Evolutionary conservation across 1,140 invertebrate genomes (phyloP), one percentile per base, ranked within the genome.

Genomic region (Macrostomum lignano): DNA sequence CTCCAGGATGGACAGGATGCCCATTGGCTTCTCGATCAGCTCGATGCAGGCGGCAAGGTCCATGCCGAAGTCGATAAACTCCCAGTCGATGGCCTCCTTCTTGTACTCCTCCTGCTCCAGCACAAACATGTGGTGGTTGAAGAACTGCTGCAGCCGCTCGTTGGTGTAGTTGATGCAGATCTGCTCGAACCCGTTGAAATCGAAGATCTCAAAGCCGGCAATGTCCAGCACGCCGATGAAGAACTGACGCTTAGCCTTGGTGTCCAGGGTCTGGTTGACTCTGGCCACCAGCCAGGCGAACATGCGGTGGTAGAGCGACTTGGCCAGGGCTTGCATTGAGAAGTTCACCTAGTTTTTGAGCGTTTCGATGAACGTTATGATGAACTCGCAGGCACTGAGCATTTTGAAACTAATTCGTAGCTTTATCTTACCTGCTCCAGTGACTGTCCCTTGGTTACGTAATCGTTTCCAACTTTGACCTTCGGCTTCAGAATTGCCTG

Each of bases 71-170:
- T 94, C 84, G 65, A 94, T 93, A 68, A 93, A 93, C 49, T 73
- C 72, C 86, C 84, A 94, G 55, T 84, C 73, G 64, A 93, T 93
- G 55, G 79, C 81, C 65, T 94, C 86, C 48, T 73, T 70, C 55
- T 82, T 74, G 66, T 94, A 94, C 55, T 93, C 86, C 67, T 94
- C 88, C 72, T 94, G 88, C 65, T 96, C 86, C 56, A 94, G 69
- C 46, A 94, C 81, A 65, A 96, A 94, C 86, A 96, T 96, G 67
- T 96, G 88, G 62, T 94, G 86, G 67, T 94, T 94, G 78, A 94
- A 94, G 71, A 94, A 96, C 63, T 94, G 86, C 66, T 96, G 86
- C 46, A 96, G 68, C 63, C 88, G 84, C 68, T 96, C 86, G 63
- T 96, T 96, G 61, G 86, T 93, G 68, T 91, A 94, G 71, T 96